Percentiles rank a stretch among this genome's conserved stretches.
These are phyloP conservation scores for Drosophila fulvimacula DNA, from an alignment of 2,888 invertebrate genomes.

Conservation along the genomic window DNA sequence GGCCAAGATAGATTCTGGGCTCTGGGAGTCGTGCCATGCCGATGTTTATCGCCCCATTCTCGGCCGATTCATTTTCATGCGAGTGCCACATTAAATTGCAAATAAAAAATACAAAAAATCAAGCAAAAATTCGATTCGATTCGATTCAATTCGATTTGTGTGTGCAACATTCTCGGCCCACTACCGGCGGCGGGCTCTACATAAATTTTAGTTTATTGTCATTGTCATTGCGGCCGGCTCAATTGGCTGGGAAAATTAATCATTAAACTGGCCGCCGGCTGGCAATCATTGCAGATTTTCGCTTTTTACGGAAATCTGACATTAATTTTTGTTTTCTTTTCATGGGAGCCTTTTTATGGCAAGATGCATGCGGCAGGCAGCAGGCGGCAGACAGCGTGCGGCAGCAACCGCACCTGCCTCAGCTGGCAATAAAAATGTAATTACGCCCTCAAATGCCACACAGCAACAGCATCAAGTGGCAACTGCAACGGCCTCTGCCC, in stretches of 20 bases:
- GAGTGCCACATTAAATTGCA: conserved; percentile 64
- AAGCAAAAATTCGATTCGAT: neutral
- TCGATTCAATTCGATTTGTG: conserved; percentile 17
- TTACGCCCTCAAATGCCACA: conserved; percentile 75
- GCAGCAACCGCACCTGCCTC: conserved; percentile 30
- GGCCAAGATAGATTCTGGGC: conserved; percentile 70
- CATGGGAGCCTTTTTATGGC: conserved; percentile 63
- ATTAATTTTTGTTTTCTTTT: conserved; percentile 48
- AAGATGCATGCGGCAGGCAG: conserved; percentile 27
- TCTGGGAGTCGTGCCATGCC: conserved; percentile 55
- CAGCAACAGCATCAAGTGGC: conserved; percentile 34
- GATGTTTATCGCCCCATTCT: conserved; percentile 65
- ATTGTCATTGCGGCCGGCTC: conserved; percentile 19
- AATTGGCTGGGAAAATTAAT: conserved; percentile 75
- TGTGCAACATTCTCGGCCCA: conserved; percentile 47
- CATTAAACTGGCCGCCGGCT: conserved; percentile 66
- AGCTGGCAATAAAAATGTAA: conserved; percentile 72
- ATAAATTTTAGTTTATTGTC: conserved; percentile 44
- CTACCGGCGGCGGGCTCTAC: conserved; percentile 10
- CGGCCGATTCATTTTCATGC: conserved; percentile 53
- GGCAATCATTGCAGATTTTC: conserved; percentile 52
- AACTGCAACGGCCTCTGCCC: conserved; percentile 63
- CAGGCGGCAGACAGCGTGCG: conserved; percentile 13
- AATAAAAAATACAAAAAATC: conserved; percentile 56
- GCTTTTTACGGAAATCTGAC: conserved; percentile 59